phyloP scores from a whole-genome alignment of 2,113 vertebrate genomes.

The Equus przewalskii region DNA sequence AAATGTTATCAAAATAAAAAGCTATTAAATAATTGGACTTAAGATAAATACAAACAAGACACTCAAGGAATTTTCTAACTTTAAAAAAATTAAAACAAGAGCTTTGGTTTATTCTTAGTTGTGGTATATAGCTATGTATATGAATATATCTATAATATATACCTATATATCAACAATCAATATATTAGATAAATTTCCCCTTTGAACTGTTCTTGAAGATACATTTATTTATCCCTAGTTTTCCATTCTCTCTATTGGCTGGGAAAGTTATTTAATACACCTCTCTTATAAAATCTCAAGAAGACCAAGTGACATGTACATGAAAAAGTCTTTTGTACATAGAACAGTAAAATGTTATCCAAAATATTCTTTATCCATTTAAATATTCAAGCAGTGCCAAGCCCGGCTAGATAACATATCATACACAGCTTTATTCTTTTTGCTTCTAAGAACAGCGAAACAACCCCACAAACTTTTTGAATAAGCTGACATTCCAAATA shows the following conservation, averaged over 20 bases:
- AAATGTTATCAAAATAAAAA: neutral
- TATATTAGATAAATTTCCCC: neutral
- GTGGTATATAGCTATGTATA: neutral
- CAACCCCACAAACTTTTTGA: neutral
- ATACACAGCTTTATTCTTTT: neutral
- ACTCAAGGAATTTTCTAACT: neutral
- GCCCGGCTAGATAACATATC: neutral
- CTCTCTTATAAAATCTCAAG: neutral
- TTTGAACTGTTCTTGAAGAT: slow-evolving; percentile 13
- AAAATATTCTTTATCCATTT: neutral
- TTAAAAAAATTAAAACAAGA: neutral
- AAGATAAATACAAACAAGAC: neutral
- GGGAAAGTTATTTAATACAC: neutral
- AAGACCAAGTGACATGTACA: neutral
- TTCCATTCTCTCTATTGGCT: neutral
- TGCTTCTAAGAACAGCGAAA: slow-evolving; percentile 1
- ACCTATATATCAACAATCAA: neutral
- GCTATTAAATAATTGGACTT: neutral
- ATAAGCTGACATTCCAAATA: slow-evolving; percentile 17
- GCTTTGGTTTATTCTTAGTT: neutral
- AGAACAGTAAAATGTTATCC: neutral
- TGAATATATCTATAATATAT: neutral
- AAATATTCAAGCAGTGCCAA: neutral
- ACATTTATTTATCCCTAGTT: neutral
- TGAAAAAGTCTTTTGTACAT: neutral